Conservation (phyloP, 2,113 vertebrate species). For the Corythaeola cristata region DNA sequence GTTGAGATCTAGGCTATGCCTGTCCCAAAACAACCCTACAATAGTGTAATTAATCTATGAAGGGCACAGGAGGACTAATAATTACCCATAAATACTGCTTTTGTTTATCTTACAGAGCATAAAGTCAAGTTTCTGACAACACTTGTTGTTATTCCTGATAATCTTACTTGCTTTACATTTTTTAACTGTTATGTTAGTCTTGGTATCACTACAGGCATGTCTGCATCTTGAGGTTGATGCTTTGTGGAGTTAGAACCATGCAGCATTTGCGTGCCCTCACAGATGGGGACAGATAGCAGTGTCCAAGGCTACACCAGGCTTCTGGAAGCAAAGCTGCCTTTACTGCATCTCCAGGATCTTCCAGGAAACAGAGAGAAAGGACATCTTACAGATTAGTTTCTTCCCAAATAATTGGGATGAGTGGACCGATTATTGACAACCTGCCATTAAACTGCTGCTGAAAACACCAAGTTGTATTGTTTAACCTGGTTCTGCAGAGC, state of each 20-base stretch:
- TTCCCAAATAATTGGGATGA: neutral
- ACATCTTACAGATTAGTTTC: accelerated
- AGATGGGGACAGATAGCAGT: neutral
- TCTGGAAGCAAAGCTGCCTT: constrained; percentile 4
- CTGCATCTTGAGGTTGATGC: neutral
- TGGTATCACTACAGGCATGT: neutral
- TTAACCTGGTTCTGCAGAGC: neutral
- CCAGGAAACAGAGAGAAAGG: neutral
- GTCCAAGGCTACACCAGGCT: neutral
- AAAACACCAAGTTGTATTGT: neutral
- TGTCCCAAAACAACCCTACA: neutral
- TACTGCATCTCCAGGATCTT: neutral
- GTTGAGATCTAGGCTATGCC: neutral
- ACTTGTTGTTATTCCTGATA: neutral
- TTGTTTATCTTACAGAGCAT: neutral
- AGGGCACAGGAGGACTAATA: neutral
- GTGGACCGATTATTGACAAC: neutral
- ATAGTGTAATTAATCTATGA: neutral
- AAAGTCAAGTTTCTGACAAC: neutral
- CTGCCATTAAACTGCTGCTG: neutral
- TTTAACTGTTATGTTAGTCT: neutral
- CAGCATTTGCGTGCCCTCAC: neutral
- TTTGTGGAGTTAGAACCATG: neutral
- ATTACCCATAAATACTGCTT: neutral
- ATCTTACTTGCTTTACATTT: neutral